These are phyloP conservation scores for Phataginus tricuspis DNA, from an alignment of 2,797 vertebrate species.

Conservation along the genomic window DNA sequence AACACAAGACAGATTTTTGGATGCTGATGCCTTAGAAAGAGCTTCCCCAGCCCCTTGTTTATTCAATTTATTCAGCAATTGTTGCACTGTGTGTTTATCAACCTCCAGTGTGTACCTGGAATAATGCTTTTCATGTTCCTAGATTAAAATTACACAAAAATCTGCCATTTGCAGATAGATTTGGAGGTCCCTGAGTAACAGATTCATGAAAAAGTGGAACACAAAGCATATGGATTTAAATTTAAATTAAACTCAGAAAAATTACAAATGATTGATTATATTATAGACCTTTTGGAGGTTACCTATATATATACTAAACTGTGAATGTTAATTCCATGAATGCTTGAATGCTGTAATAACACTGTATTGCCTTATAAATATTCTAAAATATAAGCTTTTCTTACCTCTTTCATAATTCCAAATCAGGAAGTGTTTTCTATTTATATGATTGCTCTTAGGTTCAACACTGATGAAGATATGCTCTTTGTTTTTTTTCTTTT, in stretches of 20 bases:
- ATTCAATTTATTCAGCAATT: slow-evolving; percentile 25
- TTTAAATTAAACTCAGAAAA: slow-evolving; percentile 24
- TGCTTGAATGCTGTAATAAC: slow-evolving; percentile 13
- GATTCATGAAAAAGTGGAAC: slow-evolving; percentile 55
- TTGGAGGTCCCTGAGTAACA: slow-evolving; percentile 33
- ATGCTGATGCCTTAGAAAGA: neutral
- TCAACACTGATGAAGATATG: neutral
- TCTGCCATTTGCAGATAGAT: neutral
- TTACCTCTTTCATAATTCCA: slow-evolving; percentile 26
- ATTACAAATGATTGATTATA: slow-evolving; percentile 34
- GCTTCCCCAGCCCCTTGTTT: neutral
- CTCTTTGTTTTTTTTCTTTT: neutral
- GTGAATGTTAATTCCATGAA: neutral
- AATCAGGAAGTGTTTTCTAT: slow-evolving; percentile 50
- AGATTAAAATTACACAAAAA: slow-evolving; percentile 59
- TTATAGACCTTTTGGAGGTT: neutral
- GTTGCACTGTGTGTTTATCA: slow-evolving; percentile 40
- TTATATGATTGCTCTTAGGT: slow-evolving; percentile 12
- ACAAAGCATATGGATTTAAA: slow-evolving; percentile 19
- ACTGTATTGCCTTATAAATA: slow-evolving; percentile 34
- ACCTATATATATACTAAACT: neutral
- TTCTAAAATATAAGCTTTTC: neutral
- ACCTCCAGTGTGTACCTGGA: neutral
- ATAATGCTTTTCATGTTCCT: slow-evolving; percentile 22
- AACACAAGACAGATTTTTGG: neutral